These are phyloP conservation scores for Cinclus cinclus DNA, from an alignment of 2,113 vertebrate genomes.

Conservation along the genomic window DNA sequence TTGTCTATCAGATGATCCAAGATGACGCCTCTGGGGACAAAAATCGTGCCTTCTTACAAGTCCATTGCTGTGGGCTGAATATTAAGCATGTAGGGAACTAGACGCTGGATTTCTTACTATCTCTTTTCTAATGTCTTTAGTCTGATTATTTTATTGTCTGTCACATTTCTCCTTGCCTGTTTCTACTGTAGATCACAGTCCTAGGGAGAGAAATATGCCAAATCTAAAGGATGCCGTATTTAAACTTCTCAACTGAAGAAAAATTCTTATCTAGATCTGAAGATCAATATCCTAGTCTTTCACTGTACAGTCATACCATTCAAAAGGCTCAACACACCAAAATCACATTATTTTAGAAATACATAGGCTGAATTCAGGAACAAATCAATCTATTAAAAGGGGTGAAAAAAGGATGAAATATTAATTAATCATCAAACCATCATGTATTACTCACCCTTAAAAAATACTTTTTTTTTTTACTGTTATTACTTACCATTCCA, in stretches of 20 bases:
- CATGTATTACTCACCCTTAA: neutral
- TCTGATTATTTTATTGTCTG: neutral
- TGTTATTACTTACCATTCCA: neutral
- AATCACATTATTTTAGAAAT: neutral
- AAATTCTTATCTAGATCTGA: neutral
- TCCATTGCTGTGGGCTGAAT: fast-evolving
- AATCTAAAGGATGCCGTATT: neutral
- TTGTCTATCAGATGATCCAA: neutral
- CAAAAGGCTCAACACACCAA: neutral
- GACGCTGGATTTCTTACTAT: neutral
- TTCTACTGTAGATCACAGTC: neutral
- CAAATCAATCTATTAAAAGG: neutral
- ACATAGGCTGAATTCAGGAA: neutral
- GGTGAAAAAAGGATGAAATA: neutral
- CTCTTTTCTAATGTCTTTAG: neutral
- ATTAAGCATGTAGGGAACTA: neutral
- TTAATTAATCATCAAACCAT: neutral
- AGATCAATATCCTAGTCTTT: neutral
- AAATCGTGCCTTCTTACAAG: neutral
- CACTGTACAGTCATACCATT: neutral
- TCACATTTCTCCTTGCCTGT: neutral
- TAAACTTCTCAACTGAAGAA: neutral
- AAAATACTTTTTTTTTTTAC: neutral
- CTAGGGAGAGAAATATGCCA: neutral
- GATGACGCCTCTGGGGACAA: neutral